Evolutionary conservation across 53 echinoderm and acorn worm species (phyloP), one percentile per base, ranked within the genome.

Genomic region (Holothuria scabra): DNA sequence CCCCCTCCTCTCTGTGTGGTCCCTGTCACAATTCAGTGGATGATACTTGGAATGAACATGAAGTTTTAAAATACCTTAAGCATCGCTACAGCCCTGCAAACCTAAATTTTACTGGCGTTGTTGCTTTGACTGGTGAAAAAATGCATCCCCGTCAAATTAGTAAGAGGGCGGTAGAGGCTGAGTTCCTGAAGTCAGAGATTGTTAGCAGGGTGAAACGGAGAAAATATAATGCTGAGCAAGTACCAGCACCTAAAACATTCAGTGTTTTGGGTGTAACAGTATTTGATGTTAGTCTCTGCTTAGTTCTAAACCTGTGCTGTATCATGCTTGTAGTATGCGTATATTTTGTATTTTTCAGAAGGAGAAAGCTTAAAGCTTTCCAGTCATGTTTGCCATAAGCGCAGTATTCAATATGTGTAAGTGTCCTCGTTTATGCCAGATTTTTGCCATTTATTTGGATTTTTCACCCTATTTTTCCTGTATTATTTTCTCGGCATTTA

Each of bases 261-360:
- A 79, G 28, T 69, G 92, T 78, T 0, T 34, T 97, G 2, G 92
- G 93, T 46, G 79, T 99, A 23, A 92, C 90, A 61, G 59, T 85
- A 19, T 71, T 87, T 46, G 99, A 99, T 67, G 26, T 99, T 3
- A 95, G 99, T 57, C 87, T 99, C 85, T 99, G 99, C n/a, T 67
- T 99, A 56, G 22, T 91, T 0, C 79, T 99, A 19, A 92, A 99
- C 68, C 23, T 83, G 16, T 56, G 87, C 21, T 99, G 99, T 66
- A 69, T 89, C 25, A 65, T 65, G 24, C 46, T 99, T 35, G 85
- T 94, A 3, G 19, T 95, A 28, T 66, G 89, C 22, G 87, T 94
- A 19, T 99, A 90, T 83, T 65, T 99, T n/a, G 87, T 90, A 16
- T 74, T 99, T 18, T 91, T 88, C 56, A 86, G 90, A 55, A 92